Percentiles rank a stretch among this genome's conserved stretches.
Evolutionary conservation across 2,888 invertebrate species (phyloP).

Genomic region (Nomada ferruginata): DNA sequence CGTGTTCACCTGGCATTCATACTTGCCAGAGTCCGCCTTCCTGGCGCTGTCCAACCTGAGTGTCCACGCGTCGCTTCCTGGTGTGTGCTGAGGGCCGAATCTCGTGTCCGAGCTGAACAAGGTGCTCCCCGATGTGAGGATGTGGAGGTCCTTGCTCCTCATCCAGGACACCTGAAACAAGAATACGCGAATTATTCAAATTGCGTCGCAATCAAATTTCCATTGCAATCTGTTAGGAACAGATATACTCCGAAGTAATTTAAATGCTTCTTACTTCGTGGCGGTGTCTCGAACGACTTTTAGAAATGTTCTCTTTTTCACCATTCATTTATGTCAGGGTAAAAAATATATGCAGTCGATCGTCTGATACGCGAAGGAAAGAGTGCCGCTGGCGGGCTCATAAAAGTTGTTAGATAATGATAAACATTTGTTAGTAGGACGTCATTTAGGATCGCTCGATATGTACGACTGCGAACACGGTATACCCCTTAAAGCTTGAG

Average conservation of each 20-base stretch:
- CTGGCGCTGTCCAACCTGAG: constrained; percentile 87
- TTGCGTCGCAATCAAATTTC: constrained; percentile 40
- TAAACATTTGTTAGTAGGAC: constrained; percentile 49
- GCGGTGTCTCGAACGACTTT: too few species aligned
- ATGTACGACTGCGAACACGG: constrained; percentile 45
- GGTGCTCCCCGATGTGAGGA: constrained; percentile 87
- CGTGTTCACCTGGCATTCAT: constrained; percentile 91
- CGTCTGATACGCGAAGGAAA: constrained; percentile 3
- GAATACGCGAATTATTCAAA: background rate
- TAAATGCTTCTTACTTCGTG: background rate
- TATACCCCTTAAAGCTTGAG: constrained; percentile 53
- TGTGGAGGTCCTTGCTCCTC: constrained; percentile 89
- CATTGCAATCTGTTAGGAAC: background rate
- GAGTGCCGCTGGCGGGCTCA: background rate
- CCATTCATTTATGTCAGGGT: background rate
- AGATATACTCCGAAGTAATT: background rate
- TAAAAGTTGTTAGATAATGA: constrained; percentile 43
- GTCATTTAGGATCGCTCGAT: constrained; percentile 48
- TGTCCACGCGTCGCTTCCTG: constrained; percentile 86
- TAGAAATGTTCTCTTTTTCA: too few species aligned
- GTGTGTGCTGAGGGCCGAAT: constrained; percentile 86
- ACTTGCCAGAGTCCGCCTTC: constrained; percentile 87
- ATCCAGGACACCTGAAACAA: constrained; percentile 90
- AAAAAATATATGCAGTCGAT: constrained; percentile 19
- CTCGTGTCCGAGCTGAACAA: constrained; percentile 90